Percentiles rank a stretch among this genome's conserved stretches.
phyloP scores from a whole-genome alignment of 2,113 vertebrate genomes.

The Dermatemys mawii region DNA sequence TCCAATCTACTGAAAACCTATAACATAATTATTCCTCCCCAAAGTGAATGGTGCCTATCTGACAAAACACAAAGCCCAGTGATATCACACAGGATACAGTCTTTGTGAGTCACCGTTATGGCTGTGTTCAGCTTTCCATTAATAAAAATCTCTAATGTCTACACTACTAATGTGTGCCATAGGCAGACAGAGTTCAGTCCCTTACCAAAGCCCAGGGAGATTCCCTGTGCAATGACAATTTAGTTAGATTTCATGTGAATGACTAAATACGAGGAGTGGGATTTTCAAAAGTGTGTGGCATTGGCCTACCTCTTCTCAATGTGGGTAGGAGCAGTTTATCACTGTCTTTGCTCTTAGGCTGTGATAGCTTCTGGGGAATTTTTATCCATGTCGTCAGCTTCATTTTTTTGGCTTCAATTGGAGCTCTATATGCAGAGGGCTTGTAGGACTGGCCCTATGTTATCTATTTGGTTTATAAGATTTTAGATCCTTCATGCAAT shows the following conservation, averaged over 20 bases:
- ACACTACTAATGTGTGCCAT: not conserved
- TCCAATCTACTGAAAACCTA: not conserved
- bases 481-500: not conserved
- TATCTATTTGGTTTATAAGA: rapidly evolving
- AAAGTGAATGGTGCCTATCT: not conserved
- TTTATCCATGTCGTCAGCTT: rapidly evolving
- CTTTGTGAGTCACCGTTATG: not conserved
- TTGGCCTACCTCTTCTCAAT: slow-evolving; percentile 46
- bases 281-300: not conserved
- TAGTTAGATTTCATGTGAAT: not conserved
- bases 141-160: slow-evolving; percentile 11
- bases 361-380: rapidly evolving
- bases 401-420: rapidly evolving
- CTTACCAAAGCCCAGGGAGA: not conserved
- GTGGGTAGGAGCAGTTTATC: not conserved
- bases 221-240: not conserved
- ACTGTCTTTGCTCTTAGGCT: rapidly evolving
- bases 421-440: rapidly evolving
- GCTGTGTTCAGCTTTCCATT: slow-evolving; percentile 54
- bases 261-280: not conserved
- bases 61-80: slow-evolving; percentile 9
- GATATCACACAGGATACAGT: not conserved
- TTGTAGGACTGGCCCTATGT: rapidly evolving
- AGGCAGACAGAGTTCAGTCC: not conserved
- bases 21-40: slow-evolving; percentile 17